Base-by-base conservation (phyloP, 2,797 vertebrate species). In the Enteromius argenteus region DNA sequence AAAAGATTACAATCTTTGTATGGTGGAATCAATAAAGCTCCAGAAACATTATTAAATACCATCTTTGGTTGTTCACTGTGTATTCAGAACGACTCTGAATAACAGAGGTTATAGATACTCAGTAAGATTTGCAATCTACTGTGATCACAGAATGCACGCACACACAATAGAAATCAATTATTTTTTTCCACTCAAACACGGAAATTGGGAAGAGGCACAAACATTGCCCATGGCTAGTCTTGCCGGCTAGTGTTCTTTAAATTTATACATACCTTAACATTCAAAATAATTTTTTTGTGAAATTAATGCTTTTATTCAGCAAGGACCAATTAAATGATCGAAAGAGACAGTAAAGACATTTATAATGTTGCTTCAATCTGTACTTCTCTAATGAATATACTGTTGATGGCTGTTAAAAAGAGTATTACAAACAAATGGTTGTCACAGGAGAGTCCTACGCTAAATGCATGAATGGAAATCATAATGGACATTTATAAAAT, bases 71-170 rank as follows among this genome's bases (percentile, higher is more conserved):
- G 44, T 13, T 68, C 30, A 68, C 19, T 68, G 6, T 23, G 21
- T 53, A 21, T 68, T 37, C 39, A 30, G 75, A 78, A 37, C 14
- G 21, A 23, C 39, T 39, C 39, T 62, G 8, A 62, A 17, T 64
- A 37, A 58, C 49, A 21, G 8, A 19, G 32, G 15, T n/a, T 11
- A 64, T 46, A 46, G 58, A 66, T 46, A 27, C 32, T 42, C 21
- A 2, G 21, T 17, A 60, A 35, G n/a, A 37, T 58, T 42, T 4
- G 42, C 35, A 15, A 27, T 14, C 39, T 44, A 44, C 9, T 42
- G 27, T 30, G 15, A 64, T 46, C 37, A 37, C 37, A 58, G 37
- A 21, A 75, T 4, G 69, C 74, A 79, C 13, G 78, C 69, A 79
- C n/a, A 58, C 53, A 71, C 71, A 73, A 23, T 5, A 64, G n/a